Percentiles rank a stretch among this genome's conserved stretches.
Evolutionary conservation across 2,797 vertebrate species (phyloP).

Genomic region (Crax fasciolata): DNA sequence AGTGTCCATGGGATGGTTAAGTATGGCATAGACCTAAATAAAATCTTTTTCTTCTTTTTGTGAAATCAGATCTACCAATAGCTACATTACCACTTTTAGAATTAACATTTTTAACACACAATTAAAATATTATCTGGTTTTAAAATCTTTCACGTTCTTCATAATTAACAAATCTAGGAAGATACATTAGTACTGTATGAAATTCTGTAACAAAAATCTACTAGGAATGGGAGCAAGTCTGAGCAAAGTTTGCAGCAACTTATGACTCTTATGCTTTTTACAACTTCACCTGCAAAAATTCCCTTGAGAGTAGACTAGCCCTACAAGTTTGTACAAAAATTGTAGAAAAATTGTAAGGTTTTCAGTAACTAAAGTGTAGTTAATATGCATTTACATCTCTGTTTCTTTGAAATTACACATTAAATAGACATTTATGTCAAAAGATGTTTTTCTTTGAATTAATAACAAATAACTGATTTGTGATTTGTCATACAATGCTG

Average conservation of each 20-base stretch:
- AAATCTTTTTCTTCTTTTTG: neutral
- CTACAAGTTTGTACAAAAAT: neutral
- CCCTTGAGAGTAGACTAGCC: neutral
- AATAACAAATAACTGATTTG: conserved; percentile 13
- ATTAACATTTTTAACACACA: neutral
- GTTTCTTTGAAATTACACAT: conserved; percentile 50
- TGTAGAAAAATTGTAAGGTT: neutral
- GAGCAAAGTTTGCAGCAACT: neutral
- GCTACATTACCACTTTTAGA: neutral
- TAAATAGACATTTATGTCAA: neutral
- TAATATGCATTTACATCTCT: neutral
- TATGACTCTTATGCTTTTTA: conserved; percentile 14
- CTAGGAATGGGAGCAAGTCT: neutral
- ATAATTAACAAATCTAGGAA: neutral
- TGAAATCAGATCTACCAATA: neutral
- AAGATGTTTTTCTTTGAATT: neutral
- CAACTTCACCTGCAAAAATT: neutral
- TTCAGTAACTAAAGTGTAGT: conserved; percentile 36
- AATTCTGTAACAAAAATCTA: neutral
- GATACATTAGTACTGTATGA: neutral
- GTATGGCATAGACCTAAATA: neutral
- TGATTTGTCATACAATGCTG: neutral
- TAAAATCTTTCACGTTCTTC: neutral
- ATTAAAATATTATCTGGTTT: neutral
- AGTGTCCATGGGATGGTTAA: neutral